Conservation (phyloP, 92 coral and sea anemone species). For the Paragorgia papillata region DNA sequence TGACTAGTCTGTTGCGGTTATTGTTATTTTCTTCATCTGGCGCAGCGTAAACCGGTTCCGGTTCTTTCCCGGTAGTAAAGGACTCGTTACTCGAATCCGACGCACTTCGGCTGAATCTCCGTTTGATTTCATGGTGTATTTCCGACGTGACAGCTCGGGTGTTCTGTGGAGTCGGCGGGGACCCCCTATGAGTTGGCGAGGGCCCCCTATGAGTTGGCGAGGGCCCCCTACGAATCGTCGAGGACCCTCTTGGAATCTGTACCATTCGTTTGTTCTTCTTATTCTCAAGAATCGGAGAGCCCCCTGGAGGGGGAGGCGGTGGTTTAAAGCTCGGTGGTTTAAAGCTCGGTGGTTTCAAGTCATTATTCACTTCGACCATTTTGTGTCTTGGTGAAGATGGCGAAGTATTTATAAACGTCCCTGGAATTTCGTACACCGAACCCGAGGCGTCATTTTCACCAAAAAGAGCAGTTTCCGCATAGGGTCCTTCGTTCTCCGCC, state of each 20-base stretch:
- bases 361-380: neutral
- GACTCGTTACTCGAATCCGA: constrained; percentile 17
- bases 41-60: constrained; percentile 10
- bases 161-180: neutral
- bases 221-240: too few relatives aligned
- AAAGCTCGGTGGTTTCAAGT: constrained; percentile 18
- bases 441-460: neutral
- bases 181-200: neutral
- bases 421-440: constrained; percentile 31
- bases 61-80: neutral
- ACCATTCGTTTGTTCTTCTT: constrained; percentile 1
- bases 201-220: too few relatives aligned
- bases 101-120: constrained; percentile 13
- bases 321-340: constrained; percentile 34
- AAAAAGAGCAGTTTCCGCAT: constrained; percentile 11
- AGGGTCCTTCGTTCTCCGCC: constrained; percentile 3
- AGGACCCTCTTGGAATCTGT: neutral
- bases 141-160: neutral
- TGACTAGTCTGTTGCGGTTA: constrained; percentile 9
- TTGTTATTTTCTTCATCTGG: constrained; percentile 23
- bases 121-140: neutral
- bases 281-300: constrained; percentile 12
- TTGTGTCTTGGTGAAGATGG: neutral
- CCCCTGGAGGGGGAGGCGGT: constrained; percentile 43
- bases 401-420: neutral